These are phyloP conservation scores for Poeciliopsis occidentalis DNA, from an alignment of 2,113 vertebrate species.

Conservation along the genomic window DNA sequence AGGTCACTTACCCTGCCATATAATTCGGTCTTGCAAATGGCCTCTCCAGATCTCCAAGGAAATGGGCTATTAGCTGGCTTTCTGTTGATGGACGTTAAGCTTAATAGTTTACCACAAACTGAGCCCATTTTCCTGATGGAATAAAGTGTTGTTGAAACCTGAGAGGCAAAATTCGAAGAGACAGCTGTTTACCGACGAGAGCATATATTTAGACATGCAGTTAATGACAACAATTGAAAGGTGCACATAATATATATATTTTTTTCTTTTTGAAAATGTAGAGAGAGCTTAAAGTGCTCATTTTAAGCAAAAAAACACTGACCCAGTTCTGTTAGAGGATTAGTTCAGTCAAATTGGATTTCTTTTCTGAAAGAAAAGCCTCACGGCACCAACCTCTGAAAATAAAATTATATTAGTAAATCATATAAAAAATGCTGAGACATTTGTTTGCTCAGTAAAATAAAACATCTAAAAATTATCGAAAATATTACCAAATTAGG, in stretches of 20 bases:
- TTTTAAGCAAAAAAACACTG: no score
- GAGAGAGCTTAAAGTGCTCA: no score
- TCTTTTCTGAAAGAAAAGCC: neutral
- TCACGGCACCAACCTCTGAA: neutral
- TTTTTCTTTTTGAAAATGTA: no score
- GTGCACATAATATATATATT: neutral
- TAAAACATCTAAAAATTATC: neutral
- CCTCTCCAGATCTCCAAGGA: constrained; percentile 38
- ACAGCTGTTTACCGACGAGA: neutral
- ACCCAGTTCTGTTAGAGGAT: neutral
- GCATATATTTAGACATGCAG: neutral
- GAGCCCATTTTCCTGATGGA: constrained; percentile 18
- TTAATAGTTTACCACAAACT: constrained; percentile 46
- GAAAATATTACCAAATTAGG: neutral
- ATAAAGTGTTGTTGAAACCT: constrained; percentile 19
- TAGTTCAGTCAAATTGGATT: neutral
- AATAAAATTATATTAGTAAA: neutral
- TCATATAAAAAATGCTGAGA: neutral
- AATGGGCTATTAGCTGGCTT: constrained; percentile 44
- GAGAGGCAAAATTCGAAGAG: constrained; percentile 1
- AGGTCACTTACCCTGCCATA: constrained; percentile 10
- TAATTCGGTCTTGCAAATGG: constrained; percentile 53
- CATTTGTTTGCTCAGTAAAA: neutral
- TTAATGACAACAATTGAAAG: neutral
- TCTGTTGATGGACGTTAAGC: constrained; percentile 19